Evolutionary conservation across 2,113 vertebrate species (phyloP).

Genomic region (Scalopus aquaticus): DNA sequence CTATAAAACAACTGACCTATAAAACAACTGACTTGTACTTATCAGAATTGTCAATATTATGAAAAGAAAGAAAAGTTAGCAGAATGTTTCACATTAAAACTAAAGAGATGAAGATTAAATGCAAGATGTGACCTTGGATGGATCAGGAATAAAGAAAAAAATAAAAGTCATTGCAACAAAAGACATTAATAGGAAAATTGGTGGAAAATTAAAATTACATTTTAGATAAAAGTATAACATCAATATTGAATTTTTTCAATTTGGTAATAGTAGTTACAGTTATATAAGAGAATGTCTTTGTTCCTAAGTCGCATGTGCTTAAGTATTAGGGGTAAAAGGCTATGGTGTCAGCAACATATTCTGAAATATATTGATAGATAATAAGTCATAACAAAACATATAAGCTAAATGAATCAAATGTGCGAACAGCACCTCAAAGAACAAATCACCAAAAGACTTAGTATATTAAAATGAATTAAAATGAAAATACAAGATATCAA

Average conservation of each 20-base stretch:
- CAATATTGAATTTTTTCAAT: neutral
- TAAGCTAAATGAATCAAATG: neutral
- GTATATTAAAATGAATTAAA: neutral
- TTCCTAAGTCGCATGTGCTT: neutral
- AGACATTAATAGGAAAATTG: neutral
- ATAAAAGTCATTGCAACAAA: neutral
- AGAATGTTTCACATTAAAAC: neutral
- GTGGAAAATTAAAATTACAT: neutral
- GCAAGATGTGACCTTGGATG: neutral
- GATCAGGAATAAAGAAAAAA: neutral
- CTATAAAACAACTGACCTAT: neutral
- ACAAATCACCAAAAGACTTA: neutral
- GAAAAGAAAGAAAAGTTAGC: neutral
- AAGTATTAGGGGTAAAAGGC: neutral
- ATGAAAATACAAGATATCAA: neutral
- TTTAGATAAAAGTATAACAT: neutral
- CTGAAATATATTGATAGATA: neutral
- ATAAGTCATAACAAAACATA: neutral
- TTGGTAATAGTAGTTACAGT: neutral
- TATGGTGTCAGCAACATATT: neutral
- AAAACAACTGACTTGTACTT: too few species aligned
- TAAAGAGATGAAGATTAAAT: neutral
- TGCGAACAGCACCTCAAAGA: neutral
- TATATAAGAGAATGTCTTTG: neutral
- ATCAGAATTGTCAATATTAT: neutral